Percentiles rank a stretch among this genome's conserved stretches.
Evolutionary conservation across 2,113 vertebrate genomes (phyloP).

Genomic region (Polypterus bichir): DNA sequence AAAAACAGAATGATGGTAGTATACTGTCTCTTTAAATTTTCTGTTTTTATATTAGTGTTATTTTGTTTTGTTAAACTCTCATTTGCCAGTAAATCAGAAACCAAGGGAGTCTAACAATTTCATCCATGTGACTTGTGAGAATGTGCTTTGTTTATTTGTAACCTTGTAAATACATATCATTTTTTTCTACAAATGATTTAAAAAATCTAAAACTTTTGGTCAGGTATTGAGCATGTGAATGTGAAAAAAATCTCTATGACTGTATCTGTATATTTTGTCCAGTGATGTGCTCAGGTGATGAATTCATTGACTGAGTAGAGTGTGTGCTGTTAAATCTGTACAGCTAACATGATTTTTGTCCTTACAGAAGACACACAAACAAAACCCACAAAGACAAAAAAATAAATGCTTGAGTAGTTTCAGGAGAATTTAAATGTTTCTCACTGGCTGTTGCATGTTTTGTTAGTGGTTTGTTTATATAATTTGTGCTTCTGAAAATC

Average conservation of each 20-base stretch:
- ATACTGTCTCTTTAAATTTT: conserved; percentile 52
- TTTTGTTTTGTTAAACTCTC: conserved; percentile 32
- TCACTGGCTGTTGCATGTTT: conserved; percentile 90
- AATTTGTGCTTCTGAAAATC: conserved; percentile 58
- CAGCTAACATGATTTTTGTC: conserved; percentile 41
- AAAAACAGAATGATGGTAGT: conserved; percentile 31
- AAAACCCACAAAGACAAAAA: conserved; percentile 36
- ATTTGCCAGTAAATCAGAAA: conserved; percentile 43
- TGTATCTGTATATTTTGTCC: conserved; percentile 65
- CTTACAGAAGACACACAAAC: conserved; percentile 40
- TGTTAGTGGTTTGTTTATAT: conserved; percentile 69
- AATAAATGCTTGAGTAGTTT: conserved; percentile 42
- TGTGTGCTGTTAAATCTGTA: conserved; percentile 61
- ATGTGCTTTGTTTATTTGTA: conserved; percentile 65
- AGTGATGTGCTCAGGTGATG: conserved; percentile 66
- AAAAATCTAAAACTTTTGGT: conserved; percentile 61
- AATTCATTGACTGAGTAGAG: conserved; percentile 48
- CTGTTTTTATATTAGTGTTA: conserved; percentile 10
- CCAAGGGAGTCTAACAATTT: conserved; percentile 41
- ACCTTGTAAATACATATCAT: conserved; percentile 76
- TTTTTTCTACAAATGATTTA: conserved; percentile 71
- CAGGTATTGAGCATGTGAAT: conserved; percentile 81
- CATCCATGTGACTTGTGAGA: conserved; percentile 53
- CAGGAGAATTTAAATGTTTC: conserved; percentile 76
- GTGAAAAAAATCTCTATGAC: conserved; percentile 46